Evolutionary conservation across 2,113 vertebrate species (phyloP), one percentile per base, ranked within the genome.

Genomic region (Labeo rohita): DNA sequence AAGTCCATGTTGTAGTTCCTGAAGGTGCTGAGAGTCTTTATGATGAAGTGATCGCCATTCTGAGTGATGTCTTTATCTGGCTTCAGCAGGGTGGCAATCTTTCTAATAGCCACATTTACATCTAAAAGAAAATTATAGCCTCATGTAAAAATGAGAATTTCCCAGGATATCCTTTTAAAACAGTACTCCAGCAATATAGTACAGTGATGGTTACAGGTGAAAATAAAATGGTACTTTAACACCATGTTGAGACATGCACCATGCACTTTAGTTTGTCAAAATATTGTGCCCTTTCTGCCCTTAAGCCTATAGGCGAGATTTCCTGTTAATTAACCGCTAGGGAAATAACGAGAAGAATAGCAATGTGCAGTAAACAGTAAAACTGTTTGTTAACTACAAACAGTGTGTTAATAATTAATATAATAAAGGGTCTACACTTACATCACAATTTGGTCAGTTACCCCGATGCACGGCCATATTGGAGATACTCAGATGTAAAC

Each of bases 1-100:
- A 99, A 98, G 91, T 98, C 97, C 97, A 98, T 99, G 94, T 97
- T 96, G 95, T 98, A 99, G 95, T 98, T 98, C 90, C 96, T 96
- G 85, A 99, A 97, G 90, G 96, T 97, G 92, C 96, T 99, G 92
- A 98, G 95, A 0, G 98, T 99, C 91, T 97, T 98, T 93, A 98
- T 99, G 92, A 94, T 93, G 87, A 99, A 95, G 87, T 98, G 97
- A 92, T 98, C 95, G 0, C 97, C 97, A 0, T 97, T 93, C 74
- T 99, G 97, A 92, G 89, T 49, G 76, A 98, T 98, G 92, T 99
- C 97, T 95, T 99, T 99, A 95, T 98, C 97, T 23, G 96, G 96
- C 89, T 97, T 98, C 90, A 98, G 92, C 92, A 98, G 91, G 86
- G 91, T 96, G 90, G 97, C 97, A 61, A 99, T 98, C 95, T 98